Conservation (phyloP, 2,113 vertebrate genomes). For the Eudyptes chrysolophus region DNA sequence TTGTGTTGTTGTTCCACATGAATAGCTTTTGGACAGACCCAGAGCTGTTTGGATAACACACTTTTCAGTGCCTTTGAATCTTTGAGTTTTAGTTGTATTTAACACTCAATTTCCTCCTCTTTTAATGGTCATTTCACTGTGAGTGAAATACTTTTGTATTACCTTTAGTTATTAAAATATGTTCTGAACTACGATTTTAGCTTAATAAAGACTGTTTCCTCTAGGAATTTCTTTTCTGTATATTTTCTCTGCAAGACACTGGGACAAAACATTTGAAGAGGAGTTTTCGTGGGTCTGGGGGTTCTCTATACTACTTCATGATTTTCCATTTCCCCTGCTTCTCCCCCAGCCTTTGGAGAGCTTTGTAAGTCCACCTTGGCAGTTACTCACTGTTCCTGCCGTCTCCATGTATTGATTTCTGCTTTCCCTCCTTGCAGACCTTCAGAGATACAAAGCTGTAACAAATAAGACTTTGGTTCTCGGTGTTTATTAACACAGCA, state of each 20-base stretch:
- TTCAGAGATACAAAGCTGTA: neutral
- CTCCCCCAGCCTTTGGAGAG: neutral
- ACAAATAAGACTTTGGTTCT: neutral
- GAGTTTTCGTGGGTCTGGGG: neutral
- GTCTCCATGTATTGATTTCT: neutral
- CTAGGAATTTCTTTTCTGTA: neutral
- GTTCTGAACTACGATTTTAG: neutral
- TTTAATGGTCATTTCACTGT: neutral
- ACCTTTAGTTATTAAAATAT: neutral
- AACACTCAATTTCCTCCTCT: neutral
- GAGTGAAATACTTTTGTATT: neutral
- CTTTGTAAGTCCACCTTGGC: neutral
- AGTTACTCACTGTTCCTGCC: neutral
- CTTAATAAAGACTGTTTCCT: neutral
- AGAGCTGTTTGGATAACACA: neutral
- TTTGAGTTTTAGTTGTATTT: neutral
- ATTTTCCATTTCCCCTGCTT: neutral
- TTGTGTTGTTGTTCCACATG: neutral
- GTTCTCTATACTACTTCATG: neutral
- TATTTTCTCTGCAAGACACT: neutral
- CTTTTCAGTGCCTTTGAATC: neutral
- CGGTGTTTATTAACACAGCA: neutral
- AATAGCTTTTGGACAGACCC: neutral
- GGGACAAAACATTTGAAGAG: neutral
- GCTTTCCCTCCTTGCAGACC: neutral